Base-by-base conservation (phyloP, 1,140 invertebrate species). In the Episyrphus balteatus region DNA sequence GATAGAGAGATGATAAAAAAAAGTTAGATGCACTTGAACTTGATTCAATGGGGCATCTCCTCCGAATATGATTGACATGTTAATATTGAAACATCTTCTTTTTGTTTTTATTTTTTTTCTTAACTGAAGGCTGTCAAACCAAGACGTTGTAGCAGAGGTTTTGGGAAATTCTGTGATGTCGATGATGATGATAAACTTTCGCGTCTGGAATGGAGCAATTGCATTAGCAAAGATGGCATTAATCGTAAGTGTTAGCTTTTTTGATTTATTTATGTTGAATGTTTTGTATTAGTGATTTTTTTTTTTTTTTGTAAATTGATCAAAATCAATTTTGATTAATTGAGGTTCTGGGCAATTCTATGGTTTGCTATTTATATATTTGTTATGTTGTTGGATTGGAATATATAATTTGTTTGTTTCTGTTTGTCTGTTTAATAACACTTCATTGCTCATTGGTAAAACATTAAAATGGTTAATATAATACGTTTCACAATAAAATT, bases 141-240 rank as follows among this genome's bases (percentile, higher is more conserved):
- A 10, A 84, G 84, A 65, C 78, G 84, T 49, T 95, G 92, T 70
- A 88, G 89, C 44, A 82, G 86, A 53, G 82, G 79, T n/a, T 95
- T 94, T 72, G 80, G 86, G 2, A 79, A 82, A 44, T 80, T 81
- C 50, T 95, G 92, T 70, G 91, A 95, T 69, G 71, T 80, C 32
- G 81, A 92, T 68, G 73, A 73, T 34, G 85, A 95, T 71, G 77
- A 79, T 14, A 79, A 75, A 49, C 80, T 93, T 32, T 80, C 84
- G 6, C 74, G 74, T 18, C 75, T 81, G 45, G 91, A 94, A 70
- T 94, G 90, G 91, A 77, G 76, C 13, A 75, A 79, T 26, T 94
- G 91, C 64, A 73, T 93, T 11, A 76, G 83, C 5, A 77, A 81
- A 52, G 80, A 83, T 57, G 74, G 75, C 51, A 73, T 62, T 46